phyloP scores from a whole-genome alignment of 2,888 invertebrate genomes.

The Campoletis raptor region DNA sequence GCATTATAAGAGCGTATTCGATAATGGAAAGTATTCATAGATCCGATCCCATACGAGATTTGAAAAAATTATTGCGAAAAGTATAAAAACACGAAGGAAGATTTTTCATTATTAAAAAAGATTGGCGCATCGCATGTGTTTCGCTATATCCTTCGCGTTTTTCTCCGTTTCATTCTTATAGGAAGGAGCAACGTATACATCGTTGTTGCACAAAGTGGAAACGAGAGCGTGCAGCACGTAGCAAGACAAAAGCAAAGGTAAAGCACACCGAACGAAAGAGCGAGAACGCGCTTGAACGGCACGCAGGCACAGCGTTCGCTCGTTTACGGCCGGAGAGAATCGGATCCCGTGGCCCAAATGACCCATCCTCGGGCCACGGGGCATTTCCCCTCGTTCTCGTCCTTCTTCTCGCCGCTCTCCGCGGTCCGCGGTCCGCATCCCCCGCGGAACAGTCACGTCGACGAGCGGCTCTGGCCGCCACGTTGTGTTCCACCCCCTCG shows the following conservation, averaged over 20 bases:
- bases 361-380: conserved; percentile 68
- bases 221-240: conserved; percentile 12
- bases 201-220: conserved; percentile 9
- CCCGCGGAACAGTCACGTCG: conserved; percentile 68
- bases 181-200: conserved; percentile 12
- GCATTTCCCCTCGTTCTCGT: conserved; percentile 40
- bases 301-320: conserved; percentile 68
- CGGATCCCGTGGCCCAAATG: conserved; percentile 76
- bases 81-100: conserved; percentile 49
- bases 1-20: no score
- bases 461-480: conserved; percentile 56
- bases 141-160: background rate
- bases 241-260: conserved; percentile 6
- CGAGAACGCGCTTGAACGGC: conserved; percentile 45
- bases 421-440: conserved; percentile 51
- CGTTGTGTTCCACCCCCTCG: conserved; percentile 67
- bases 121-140: background rate
- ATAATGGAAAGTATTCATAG: no score
- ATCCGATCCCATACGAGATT: conserved; percentile 3
- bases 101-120: background rate
- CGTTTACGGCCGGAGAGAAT: conserved; percentile 81
- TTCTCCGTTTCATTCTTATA: background rate
- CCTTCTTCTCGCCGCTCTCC: conserved; percentile 9
- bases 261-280: background rate
- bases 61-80: conserved; percentile 39